Evolutionary conservation across 2,113 vertebrate species (phyloP).

Genomic region (Spea multiplicata): DNA sequence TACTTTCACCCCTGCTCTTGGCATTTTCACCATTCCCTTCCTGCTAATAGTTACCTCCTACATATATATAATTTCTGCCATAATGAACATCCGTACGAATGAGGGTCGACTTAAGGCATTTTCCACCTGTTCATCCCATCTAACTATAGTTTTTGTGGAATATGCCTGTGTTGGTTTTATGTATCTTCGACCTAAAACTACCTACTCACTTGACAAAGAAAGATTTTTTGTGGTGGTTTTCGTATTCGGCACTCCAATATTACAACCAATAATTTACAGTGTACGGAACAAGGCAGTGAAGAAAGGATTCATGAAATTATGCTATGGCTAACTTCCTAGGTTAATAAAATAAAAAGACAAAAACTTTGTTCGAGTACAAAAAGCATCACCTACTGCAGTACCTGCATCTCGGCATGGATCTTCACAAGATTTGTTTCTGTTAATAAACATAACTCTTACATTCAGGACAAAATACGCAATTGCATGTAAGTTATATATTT

Average conservation of each 20-base stretch:
- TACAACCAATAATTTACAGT: conserved; percentile 19
- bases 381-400: too few relatives aligned
- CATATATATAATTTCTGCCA: conserved; percentile 19
- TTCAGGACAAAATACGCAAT: too few relatives aligned
- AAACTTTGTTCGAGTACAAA: background rate
- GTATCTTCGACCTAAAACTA: conserved; percentile 45
- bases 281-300: conserved; percentile 17
- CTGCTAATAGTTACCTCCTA: conserved; percentile 38
- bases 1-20: background rate
- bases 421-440: too few relatives aligned
- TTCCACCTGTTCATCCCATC: conserved; percentile 3
- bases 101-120: conserved; percentile 49
- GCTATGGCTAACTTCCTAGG: background rate
- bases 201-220: conserved; percentile 14
- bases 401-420: too few relatives aligned
- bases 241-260: background rate
- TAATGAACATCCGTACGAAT: conserved; percentile 21
- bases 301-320: background rate
- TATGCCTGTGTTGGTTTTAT: conserved; percentile 51
- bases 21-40: conserved; percentile 32
- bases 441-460: too few relatives aligned
- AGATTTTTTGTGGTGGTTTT: conserved; percentile 12
- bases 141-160: conserved; percentile 43
- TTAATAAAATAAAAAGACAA: background rate
- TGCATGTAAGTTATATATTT: too few relatives aligned